Evolutionary conservation across 92 coral and sea anemone genomes (phyloP).

Genomic region (Palythoa grandis): DNA sequence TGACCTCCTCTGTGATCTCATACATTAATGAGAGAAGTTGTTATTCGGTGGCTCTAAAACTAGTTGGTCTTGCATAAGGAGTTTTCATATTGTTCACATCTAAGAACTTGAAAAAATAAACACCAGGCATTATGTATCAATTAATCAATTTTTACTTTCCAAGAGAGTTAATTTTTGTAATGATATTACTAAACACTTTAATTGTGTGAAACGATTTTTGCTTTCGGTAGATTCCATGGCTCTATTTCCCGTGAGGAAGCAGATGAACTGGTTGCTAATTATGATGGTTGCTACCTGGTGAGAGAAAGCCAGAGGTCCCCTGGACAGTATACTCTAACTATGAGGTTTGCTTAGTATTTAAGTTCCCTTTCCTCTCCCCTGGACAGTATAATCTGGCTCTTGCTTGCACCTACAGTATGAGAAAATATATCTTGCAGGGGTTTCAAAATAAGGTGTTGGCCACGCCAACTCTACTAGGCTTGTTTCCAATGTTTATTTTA

Average conservation of each 20-base stretch:
- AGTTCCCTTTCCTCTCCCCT: neutral
- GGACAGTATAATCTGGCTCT: neutral
- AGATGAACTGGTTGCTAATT: constrained; percentile 77
- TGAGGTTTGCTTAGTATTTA: constrained; percentile 70
- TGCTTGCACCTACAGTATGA: neutral
- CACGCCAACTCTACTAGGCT: too few relatives aligned
- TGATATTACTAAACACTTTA: neutral
- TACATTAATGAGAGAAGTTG: too few relatives aligned
- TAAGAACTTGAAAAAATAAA: too few relatives aligned
- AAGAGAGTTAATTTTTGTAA: neutral
- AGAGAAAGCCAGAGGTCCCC: constrained; percentile 83
- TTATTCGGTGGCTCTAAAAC: too few relatives aligned
- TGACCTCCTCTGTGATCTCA: too few relatives aligned
- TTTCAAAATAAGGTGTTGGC: too few relatives aligned
- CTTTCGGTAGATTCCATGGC: constrained; percentile 85
- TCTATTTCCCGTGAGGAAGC: constrained; percentile 98
- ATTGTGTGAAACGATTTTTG: neutral
- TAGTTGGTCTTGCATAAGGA: too few relatives aligned
- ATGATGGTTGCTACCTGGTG: constrained; percentile 94
- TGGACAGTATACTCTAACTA: constrained; percentile 51
- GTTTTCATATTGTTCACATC: too few relatives aligned
- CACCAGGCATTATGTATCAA: too few relatives aligned
- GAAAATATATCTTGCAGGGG: too few relatives aligned
- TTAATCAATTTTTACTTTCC: too few relatives aligned
- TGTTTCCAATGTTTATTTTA: too few relatives aligned